Conservation (phyloP, 2,113 vertebrate species). For the Euleptes europaea region DNA sequence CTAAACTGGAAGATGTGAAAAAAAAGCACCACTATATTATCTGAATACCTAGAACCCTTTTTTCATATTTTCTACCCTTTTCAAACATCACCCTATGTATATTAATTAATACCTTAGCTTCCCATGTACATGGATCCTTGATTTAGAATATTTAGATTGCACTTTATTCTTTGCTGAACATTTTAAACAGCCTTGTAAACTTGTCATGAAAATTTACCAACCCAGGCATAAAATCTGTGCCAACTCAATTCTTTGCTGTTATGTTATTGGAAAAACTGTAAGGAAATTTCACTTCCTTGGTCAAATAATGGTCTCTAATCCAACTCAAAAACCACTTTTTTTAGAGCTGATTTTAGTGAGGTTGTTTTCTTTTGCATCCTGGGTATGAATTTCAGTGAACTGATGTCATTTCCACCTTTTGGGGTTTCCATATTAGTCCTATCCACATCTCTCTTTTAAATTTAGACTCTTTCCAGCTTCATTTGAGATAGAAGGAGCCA, state of each 20-base stretch:
- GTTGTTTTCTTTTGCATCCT: neutral
- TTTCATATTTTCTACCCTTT: neutral
- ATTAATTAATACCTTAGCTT: neutral
- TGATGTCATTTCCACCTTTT: neutral
- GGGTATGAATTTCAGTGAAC: neutral
- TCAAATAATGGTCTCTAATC: neutral
- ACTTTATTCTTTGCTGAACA: constrained; percentile 6
- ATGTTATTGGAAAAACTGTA: neutral
- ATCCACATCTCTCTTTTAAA: neutral
- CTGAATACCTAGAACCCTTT: neutral
- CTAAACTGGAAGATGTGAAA: no score
- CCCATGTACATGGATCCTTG: neutral
- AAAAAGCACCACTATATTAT: neutral
- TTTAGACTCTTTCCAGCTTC: neutral
- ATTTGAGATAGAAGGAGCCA: no score
- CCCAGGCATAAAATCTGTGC: constrained; percentile 1
- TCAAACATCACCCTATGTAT: neutral
- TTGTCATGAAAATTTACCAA: constrained; percentile 1
- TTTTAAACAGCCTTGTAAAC: constrained; percentile 14
- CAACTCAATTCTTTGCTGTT: constrained; percentile 3
- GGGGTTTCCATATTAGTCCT: neutral
- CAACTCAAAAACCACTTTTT: neutral
- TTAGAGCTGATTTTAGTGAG: neutral
- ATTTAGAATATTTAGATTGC: neutral
- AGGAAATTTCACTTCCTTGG: neutral